Evolutionary conservation across 1,140 invertebrate species (phyloP).

Genomic region (Brachionus plicatilis): DNA sequence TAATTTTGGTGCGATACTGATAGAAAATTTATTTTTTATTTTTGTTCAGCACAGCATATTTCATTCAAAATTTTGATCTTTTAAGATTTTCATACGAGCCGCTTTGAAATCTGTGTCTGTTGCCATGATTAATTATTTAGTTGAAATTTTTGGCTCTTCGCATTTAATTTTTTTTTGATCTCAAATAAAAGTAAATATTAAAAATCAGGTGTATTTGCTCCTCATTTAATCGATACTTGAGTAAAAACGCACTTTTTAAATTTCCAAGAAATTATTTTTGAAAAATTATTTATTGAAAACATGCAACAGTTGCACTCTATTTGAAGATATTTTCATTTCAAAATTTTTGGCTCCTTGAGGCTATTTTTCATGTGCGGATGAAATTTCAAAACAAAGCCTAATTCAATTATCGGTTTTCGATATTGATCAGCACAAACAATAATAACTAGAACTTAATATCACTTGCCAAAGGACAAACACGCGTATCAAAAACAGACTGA

Average conservation of each 20-base stretch:
- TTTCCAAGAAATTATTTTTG: background rate
- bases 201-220: slow-evolving; percentile 5
- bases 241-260: background rate
- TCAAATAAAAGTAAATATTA: background rate
- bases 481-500: background rate
- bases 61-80: background rate
- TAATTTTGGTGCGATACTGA: background rate
- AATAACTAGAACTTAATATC: background rate
- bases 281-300: background rate
- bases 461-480: background rate
- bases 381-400: background rate
- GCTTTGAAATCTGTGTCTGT: slow-evolving; percentile 15
- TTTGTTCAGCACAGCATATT: background rate
- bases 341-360: background rate
- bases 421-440: background rate
- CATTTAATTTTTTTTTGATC: background rate
- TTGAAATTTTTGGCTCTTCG: background rate
- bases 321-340: slow-evolving; percentile 12
- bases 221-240: background rate
- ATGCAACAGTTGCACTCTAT: slow-evolving; percentile 17
- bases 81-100: background rate
- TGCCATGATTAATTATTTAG: slow-evolving; percentile 28
- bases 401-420: slow-evolving; percentile 22
- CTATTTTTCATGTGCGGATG: background rate
- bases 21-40: slow-evolving; percentile 1